Conservation (phyloP, 2,113 vertebrate genomes). For the Noturus placidus region DNA sequence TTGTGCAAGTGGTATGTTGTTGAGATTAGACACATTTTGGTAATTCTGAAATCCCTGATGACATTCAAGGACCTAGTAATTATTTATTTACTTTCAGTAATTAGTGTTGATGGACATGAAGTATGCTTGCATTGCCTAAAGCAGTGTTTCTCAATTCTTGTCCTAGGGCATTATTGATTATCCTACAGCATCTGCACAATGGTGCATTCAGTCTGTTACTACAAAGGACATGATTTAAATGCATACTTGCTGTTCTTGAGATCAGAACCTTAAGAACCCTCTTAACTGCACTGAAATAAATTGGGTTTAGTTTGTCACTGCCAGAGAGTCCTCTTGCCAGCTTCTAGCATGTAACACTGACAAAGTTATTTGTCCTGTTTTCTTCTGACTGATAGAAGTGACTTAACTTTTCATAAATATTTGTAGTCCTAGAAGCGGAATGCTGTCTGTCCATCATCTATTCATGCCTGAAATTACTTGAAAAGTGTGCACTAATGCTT, state of each 20-base stretch:
- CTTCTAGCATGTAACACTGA: not conserved
- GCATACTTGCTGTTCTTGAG: not conserved
- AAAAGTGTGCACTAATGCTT: constrained; percentile 48
- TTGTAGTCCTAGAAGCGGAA: constrained; percentile 18
- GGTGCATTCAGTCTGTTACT: not conserved
- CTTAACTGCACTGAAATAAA: not conserved
- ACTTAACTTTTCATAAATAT: not conserved
- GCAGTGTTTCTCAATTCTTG: not conserved
- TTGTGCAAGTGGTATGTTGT: not conserved
- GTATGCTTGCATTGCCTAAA: not conserved
- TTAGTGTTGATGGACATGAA: not conserved
- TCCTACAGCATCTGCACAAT: not conserved
- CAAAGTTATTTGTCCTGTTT: not conserved
- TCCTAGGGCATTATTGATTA: not conserved
- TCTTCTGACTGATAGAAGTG: not conserved
- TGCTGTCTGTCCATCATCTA: constrained; percentile 20
- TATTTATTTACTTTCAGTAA: not conserved
- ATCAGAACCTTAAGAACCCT: not conserved
- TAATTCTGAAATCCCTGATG: not conserved
- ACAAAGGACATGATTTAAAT: not conserved
- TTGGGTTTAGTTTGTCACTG: not conserved
- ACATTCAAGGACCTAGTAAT: not conserved
- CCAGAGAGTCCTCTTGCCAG: not conserved
- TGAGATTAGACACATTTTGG: not conserved
- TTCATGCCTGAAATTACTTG: constrained; percentile 74